phyloP scores from a whole-genome alignment of 2,797 vertebrate genomes.

The Lepus townsendii region DNA sequence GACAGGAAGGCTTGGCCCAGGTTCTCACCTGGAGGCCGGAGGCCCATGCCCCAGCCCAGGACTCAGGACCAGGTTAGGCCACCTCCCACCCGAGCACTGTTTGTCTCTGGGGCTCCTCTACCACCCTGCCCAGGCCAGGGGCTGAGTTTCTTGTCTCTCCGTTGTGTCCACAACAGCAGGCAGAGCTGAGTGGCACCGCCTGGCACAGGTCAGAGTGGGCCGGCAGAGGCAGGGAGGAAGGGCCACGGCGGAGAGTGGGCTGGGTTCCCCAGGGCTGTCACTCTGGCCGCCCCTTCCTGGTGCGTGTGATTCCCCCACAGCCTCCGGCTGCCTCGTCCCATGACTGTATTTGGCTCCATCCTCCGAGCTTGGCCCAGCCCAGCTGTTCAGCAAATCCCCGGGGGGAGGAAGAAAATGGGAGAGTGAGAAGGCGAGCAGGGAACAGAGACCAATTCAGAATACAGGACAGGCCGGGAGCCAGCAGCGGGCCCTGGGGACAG shows the following conservation, averaged over 20 bases:
- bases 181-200: neutral
- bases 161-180: neutral
- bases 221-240: neutral
- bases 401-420: neutral
- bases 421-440: constrained; percentile 48
- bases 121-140: neutral
- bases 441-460: constrained; percentile 23
- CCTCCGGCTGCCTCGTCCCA: neutral
- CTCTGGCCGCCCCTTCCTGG: constrained; percentile 3
- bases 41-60: neutral
- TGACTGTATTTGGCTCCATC: constrained; percentile 76
- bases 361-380: constrained; percentile 54
- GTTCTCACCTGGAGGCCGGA: neutral
- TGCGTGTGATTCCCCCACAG: neutral
- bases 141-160: neutral
- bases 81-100: neutral
- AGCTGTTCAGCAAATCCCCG: constrained; percentile 69
- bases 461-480: constrained; percentile 5
- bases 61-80: neutral
- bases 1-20: neutral
- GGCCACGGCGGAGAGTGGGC: neutral
- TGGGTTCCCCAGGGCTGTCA: neutral
- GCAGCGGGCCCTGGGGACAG: constrained; percentile 20
- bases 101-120: neutral
- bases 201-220: neutral